These are phyloP conservation scores for Teleogryllus occipitalis DNA, from an alignment of 1,140 invertebrate genomes.

Conservation along the genomic window DNA sequence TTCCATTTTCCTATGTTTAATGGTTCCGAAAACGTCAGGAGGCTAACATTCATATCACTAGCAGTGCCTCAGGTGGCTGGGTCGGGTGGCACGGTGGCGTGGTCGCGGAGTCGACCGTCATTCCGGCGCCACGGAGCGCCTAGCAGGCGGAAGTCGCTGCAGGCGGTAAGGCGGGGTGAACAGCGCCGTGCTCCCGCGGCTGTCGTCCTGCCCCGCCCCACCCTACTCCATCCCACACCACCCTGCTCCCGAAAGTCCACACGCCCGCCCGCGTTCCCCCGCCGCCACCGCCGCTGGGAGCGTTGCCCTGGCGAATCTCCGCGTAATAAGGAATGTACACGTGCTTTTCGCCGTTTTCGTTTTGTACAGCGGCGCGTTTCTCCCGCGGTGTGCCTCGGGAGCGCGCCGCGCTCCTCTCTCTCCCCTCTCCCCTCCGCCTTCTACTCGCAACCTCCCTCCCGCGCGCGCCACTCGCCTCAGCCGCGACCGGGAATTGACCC, in stretches of 20 bases:
- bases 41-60: too few relatives aligned
- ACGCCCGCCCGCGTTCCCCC: too few relatives aligned
- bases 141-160: not conserved
- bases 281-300: not conserved
- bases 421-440: too few relatives aligned
- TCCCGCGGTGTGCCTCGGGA: too few relatives aligned
- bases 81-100: not conserved
- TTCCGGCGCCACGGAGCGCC: not conserved
- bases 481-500: not conserved
- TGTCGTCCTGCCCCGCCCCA: too few relatives aligned
- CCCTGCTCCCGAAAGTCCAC: not conserved
- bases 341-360: not conserved
- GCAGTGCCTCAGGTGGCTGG: not conserved
- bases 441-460: too few relatives aligned
- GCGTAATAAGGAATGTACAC: not conserved
- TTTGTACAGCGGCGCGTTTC: not conserved
- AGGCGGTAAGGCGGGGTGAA: not conserved
- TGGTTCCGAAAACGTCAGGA: too few relatives aligned
- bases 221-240: too few relatives aligned
- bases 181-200: not conserved
- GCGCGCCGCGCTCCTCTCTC: too few relatives aligned
- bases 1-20: too few relatives aligned
- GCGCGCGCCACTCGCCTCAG: too few relatives aligned
- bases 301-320: not conserved
- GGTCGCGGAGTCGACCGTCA: not conserved